Evolutionary conservation across 2,113 vertebrate species (phyloP).

Genomic region (Setophaga petechia): DNA sequence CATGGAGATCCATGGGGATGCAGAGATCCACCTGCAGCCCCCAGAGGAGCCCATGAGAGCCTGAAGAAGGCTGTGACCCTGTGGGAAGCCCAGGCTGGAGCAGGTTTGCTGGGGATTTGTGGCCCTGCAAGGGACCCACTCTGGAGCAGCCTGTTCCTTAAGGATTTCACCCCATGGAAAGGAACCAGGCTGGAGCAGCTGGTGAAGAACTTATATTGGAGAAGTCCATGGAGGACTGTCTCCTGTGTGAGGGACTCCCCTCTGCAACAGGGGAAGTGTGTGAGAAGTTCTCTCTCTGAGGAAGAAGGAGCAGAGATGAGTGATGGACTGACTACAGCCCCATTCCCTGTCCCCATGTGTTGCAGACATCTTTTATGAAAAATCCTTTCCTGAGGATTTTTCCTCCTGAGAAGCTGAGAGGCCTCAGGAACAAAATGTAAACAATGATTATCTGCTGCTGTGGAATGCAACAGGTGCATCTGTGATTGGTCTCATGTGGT

Average conservation of each 20-base stretch:
- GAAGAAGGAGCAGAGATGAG: background rate
- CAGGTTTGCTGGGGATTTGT: background rate
- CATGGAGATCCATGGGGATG: background rate
- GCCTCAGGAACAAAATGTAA: too few species aligned
- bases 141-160: background rate
- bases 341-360: background rate
- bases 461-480: too few species aligned
- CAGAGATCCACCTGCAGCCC: background rate
- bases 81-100: background rate
- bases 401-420: too few species aligned
- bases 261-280: background rate
- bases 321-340: background rate
- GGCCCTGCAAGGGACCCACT: background rate
- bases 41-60: background rate
- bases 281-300: background rate
- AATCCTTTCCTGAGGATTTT: too few species aligned
- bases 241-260: background rate
- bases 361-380: too few species aligned
- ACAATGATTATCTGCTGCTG: too few species aligned
- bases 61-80: background rate
- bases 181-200: background rate
- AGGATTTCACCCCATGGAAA: background rate
- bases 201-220: background rate
- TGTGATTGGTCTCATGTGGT: too few species aligned
- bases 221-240: background rate